Evolutionary conservation across 2,888 invertebrate genomes (phyloP).

Genomic region (Mythimna pallens): DNA sequence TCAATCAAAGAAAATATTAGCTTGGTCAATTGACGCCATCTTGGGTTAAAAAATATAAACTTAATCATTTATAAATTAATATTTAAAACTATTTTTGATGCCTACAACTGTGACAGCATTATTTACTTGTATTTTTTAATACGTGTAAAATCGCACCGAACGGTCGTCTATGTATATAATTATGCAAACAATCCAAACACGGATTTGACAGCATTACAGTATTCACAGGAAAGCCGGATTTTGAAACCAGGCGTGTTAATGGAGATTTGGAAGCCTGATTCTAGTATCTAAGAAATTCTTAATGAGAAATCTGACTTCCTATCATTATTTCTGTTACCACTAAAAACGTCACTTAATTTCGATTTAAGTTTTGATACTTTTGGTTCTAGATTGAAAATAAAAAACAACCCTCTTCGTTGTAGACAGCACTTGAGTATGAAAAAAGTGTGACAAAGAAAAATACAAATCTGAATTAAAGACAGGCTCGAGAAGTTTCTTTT

Average conservation of each 20-base stretch:
- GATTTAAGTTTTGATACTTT: background rate
- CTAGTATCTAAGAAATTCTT: constrained; percentile 19
- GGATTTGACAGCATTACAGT: constrained; percentile 5
- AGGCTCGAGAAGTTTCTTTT: background rate
- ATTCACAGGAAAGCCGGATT: constrained; percentile 27
- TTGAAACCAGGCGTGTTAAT: too few species aligned
- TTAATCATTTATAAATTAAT: constrained; percentile 1
- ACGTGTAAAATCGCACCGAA: constrained; percentile 7
- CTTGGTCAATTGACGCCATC: constrained; percentile 32
- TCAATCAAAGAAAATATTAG: constrained; percentile 57
- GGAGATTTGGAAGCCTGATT: background rate
- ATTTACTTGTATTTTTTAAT: background rate
- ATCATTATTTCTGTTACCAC: background rate
- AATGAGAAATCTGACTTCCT: constrained; percentile 18
- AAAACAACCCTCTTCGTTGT: too few species aligned
- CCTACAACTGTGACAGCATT: background rate
- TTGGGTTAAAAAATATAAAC: constrained; percentile 14
- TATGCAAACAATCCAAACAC: background rate
- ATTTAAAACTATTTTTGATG: background rate
- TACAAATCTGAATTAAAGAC: background rate
- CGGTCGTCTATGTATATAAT: background rate
- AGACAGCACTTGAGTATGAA: background rate
- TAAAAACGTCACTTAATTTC: background rate
- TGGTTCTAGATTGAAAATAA: too few species aligned
- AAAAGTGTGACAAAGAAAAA: background rate